Percentiles rank a stretch among this genome's conserved stretches.
Evolutionary conservation across 2,797 vertebrate species (phyloP).

Genomic region (Sciaenops ocellatus): DNA sequence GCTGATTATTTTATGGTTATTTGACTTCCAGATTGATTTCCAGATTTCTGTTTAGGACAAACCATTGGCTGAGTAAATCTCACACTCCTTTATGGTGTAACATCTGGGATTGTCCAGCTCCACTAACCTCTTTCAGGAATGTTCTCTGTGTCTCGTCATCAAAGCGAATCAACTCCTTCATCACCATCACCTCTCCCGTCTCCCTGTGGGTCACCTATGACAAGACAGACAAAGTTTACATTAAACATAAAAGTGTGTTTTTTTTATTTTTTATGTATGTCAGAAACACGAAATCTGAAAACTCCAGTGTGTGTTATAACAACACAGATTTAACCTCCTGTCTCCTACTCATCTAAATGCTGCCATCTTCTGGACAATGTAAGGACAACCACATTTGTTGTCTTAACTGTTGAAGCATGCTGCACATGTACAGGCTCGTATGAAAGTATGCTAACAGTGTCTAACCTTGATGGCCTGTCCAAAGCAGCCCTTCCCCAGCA

Average conservation of each 20-base stretch:
- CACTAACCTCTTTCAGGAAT: slow-evolving; percentile 94
- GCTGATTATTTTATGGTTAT: neutral
- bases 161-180: slow-evolving; percentile 98
- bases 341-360: slow-evolving; percentile 25
- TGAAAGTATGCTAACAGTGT: neutral
- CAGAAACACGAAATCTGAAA: neutral
- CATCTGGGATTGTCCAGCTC: neutral
- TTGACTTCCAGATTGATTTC: slow-evolving; percentile 15
- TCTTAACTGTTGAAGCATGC: neutral
- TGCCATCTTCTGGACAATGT: slow-evolving; percentile 65
- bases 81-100: neutral
- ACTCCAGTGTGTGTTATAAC: slow-evolving; percentile 6
- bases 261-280: no score
- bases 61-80: neutral
- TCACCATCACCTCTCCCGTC: slow-evolving; percentile 99
- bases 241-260: no score
- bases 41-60: slow-evolving; percentile 1
- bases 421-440: neutral
- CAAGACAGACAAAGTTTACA: neutral
- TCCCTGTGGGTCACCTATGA: slow-evolving; percentile 94
- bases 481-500: slow-evolving; percentile 96
- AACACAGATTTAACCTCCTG: neutral
- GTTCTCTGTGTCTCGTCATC: slow-evolving; percentile 97
- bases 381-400: slow-evolving; percentile 6
- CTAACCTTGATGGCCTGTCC: slow-evolving; percentile 97